These are phyloP conservation scores for Spodoptera picta DNA, from an alignment of 2,888 invertebrate genomes.

Conservation along the genomic window DNA sequence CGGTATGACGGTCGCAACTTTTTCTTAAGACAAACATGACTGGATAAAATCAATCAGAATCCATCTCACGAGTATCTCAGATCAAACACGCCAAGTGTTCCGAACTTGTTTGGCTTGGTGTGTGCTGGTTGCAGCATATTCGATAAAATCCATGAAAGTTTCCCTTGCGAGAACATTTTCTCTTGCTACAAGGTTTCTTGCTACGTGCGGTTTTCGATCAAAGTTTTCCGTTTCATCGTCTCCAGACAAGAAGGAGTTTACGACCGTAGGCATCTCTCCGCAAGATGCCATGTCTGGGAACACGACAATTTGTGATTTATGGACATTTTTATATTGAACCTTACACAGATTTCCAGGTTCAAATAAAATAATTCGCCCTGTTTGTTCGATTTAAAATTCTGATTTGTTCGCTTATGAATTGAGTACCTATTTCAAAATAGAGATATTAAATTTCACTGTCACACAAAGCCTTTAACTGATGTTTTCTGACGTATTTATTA, in stretches of 20 bases:
- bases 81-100: conserved; percentile 75
- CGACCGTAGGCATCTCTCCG: conserved; percentile 47
- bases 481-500: conserved; percentile 5
- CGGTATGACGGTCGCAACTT: conserved; percentile 56
- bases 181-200: conserved; percentile 73
- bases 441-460: no score
- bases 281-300: conserved; percentile 46
- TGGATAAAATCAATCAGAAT: conserved; percentile 82
- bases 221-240: conserved; percentile 81
- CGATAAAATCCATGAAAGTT: conserved; percentile 81
- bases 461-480: no score
- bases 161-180: conserved; percentile 71
- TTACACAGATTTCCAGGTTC: conserved; percentile 26
- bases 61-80: conserved; percentile 75
- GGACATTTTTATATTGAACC: conserved; percentile 46
- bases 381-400: conserved; percentile 23
- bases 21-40: conserved; percentile 71
- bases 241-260: conserved; percentile 64
- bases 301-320: conserved; percentile 49
- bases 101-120: conserved; percentile 76
- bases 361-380: conserved; percentile 14
- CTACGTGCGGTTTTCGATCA: conserved; percentile 83
- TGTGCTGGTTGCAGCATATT: conserved; percentile 75
- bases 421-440: conserved; percentile 10
- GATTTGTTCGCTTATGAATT: conserved; percentile 17